These are phyloP conservation scores for Clytia hemisphaerica DNA, from an alignment of 30 jellyfish, hydroid and myxozoan species.

Conservation along the genomic window DNA sequence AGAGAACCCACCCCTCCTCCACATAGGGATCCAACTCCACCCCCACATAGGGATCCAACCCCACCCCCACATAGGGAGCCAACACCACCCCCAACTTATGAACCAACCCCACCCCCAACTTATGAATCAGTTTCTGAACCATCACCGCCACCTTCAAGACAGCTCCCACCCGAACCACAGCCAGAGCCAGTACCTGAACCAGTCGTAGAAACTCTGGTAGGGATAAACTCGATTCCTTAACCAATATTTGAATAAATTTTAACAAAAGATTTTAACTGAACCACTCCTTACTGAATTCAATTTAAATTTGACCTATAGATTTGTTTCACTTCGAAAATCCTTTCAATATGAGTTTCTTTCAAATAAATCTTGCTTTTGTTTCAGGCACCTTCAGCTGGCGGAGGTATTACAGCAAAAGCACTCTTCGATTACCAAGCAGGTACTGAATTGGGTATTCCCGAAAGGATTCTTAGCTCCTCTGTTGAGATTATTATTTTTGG, in stretches of 20 bases:
- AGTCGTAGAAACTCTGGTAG: not conserved
- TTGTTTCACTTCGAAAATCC: too few relatives aligned
- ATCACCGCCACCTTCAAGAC: not conserved
- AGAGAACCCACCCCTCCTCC: slow-evolving; percentile 18
- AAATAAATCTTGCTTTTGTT: not conserved
- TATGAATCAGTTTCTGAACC: not conserved
- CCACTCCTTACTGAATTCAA: not conserved
- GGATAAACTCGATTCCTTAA: not conserved
- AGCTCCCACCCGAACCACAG: slow-evolving; percentile 8
- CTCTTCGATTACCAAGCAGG: slow-evolving; percentile 83
- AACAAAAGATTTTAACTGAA: not conserved
- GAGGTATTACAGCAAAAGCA: slow-evolving; percentile 56
- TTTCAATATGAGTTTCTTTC: too few relatives aligned
- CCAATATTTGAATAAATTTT: not conserved
- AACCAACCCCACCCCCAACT: not conserved
- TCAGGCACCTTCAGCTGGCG: not conserved
- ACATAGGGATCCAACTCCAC: not conserved
- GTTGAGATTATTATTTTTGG: too few relatives aligned
- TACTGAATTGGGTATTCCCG: slow-evolving; percentile 1
- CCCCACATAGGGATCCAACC: not conserved
- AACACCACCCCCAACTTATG: not conserved
- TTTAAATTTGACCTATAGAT: too few relatives aligned
- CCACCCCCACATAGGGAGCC: too few relatives aligned
- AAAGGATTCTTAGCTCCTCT: too few relatives aligned
- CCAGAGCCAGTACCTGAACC: not conserved